phyloP scores from a whole-genome alignment of 2,113 vertebrate genomes.

The Phyllopteryx taeniolatus region DNA sequence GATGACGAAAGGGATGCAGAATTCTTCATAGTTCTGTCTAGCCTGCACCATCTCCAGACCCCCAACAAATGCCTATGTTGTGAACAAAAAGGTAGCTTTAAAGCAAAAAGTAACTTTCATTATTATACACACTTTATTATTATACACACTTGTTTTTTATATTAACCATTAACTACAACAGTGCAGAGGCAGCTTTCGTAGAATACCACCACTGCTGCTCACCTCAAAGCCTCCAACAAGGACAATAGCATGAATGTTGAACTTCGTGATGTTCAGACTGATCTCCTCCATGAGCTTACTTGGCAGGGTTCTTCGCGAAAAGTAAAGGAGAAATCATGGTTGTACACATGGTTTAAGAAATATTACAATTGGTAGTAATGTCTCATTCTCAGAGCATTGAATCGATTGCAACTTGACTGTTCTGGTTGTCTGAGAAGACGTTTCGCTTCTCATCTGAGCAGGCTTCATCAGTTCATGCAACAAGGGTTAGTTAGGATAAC shows the following conservation, averaged over 20 bases:
- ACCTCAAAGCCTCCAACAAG: conserved; percentile 91
- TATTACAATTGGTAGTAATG: background rate
- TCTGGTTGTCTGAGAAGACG: too few species aligned
- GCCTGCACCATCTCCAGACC: conserved; percentile 82
- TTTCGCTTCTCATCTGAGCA: too few species aligned
- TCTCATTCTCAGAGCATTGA: conserved; percentile 51
- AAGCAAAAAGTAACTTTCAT: background rate
- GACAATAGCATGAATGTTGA: conserved; percentile 83
- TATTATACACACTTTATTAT: too few species aligned
- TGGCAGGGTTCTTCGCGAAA: conserved; percentile 76
- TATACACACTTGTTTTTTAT: background rate
- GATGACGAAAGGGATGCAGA: conserved; percentile 84
- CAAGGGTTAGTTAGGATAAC: too few species aligned
- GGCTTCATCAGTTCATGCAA: too few species aligned
- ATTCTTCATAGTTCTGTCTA: conserved; percentile 82
- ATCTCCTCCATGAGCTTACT: conserved; percentile 80
- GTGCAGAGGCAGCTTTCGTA: background rate
- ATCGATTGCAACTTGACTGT: too few species aligned
- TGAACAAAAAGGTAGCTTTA: background rate
- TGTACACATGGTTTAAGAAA: background rate
- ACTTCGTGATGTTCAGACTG: conserved; percentile 78
- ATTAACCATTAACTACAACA: background rate
- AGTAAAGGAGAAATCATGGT: background rate
- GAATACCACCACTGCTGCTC: conserved; percentile 13
- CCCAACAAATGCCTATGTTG: conserved; percentile 75